Conservation (phyloP, 2,113 vertebrate genomes). For the Phalacrocorax pelagicus region DNA sequence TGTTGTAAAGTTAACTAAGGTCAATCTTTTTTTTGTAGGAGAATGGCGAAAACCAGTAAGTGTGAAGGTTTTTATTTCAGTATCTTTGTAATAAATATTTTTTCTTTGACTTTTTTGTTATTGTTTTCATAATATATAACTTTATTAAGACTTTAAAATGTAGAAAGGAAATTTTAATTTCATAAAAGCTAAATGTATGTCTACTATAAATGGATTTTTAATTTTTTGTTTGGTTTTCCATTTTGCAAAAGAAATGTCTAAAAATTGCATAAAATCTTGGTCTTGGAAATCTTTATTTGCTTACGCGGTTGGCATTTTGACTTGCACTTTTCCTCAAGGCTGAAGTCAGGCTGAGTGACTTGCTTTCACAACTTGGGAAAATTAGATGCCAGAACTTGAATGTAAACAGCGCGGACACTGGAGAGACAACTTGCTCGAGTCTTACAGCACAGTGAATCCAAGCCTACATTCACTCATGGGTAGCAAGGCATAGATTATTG, state of each 20-base stretch:
- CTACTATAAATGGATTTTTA: background rate
- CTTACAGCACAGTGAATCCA: background rate
- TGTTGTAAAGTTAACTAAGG: background rate
- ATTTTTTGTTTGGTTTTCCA: background rate
- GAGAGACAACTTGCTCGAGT: background rate
- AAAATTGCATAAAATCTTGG: background rate
- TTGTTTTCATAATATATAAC: background rate
- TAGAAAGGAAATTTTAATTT: background rate
- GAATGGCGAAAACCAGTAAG: background rate
- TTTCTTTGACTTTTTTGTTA: background rate
- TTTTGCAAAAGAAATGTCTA: background rate
- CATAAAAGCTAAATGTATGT: background rate
- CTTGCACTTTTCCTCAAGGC: fast-evolving
- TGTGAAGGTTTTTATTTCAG: background rate
- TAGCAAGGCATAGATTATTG: background rate
- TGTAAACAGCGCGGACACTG: background rate
- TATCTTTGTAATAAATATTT: background rate
- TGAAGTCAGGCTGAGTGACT: background rate
- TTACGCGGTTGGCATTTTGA: background rate
- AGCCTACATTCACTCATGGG: background rate
- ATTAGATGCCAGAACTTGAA: background rate
- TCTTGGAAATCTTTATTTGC: background rate
- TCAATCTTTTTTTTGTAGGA: background rate
- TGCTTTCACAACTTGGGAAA: background rate
- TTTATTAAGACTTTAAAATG: background rate